These are phyloP conservation scores for Micromussa lordhowensis DNA, from an alignment of 92 coral and sea anemone genomes.

Conservation along the genomic window DNA sequence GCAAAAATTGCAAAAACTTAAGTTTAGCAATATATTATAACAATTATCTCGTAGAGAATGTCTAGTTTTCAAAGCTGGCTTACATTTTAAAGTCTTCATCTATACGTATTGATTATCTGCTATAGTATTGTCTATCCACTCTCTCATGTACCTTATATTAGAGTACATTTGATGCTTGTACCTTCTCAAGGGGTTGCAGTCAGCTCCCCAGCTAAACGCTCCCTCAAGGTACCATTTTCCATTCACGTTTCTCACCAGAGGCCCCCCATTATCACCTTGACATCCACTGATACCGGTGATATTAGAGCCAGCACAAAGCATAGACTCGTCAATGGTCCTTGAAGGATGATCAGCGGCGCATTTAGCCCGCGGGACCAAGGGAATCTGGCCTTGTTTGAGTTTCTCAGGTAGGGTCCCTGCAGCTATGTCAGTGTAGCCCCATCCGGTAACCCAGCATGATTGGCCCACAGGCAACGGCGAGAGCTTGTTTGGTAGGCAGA, in stretches of 20 bases:
- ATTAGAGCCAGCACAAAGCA: slow-evolving; percentile 72
- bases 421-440: slow-evolving; percentile 42
- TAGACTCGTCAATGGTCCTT: slow-evolving; percentile 66
- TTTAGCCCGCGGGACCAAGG: slow-evolving; percentile 47
- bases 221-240: slow-evolving; percentile 87
- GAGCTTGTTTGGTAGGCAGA: slow-evolving; percentile 54
- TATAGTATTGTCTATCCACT: slow-evolving; percentile 47
- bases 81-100: not conserved
- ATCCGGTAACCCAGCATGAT: slow-evolving; percentile 63
- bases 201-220: slow-evolving; percentile 71
- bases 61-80: not conserved
- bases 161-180: slow-evolving; percentile 57
- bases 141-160: slow-evolving; percentile 51
- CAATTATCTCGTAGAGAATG: not conserved
- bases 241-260: slow-evolving; percentile 68
- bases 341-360: slow-evolving; percentile 55
- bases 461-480: slow-evolving; percentile 31
- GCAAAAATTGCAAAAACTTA: too few relatives aligned
- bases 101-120: slow-evolving; percentile 49
- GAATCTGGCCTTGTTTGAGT: slow-evolving; percentile 69
- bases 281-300: slow-evolving; percentile 67
- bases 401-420: slow-evolving; percentile 51
- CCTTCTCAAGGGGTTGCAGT: slow-evolving; percentile 51
- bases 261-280: slow-evolving; percentile 79
- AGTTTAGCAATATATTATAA: not conserved